Conservation (phyloP, 2,888 invertebrate species). For the Acholoe squamosa region DNA sequence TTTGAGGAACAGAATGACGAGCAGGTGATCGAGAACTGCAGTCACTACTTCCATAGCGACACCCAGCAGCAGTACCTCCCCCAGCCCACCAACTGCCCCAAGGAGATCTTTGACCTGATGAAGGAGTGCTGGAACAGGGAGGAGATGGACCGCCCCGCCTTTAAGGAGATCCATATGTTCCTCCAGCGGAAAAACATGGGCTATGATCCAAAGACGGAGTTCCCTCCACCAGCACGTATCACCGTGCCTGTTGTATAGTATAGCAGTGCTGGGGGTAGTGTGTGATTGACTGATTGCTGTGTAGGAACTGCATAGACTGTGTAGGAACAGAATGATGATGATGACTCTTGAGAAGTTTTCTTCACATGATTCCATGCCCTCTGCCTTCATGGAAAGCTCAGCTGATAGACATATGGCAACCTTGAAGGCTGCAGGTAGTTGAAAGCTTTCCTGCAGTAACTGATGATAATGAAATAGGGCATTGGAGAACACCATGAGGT, state of each 20-base stretch:
- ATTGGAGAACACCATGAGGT: background rate
- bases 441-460: background rate
- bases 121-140: slow-evolving; percentile 95
- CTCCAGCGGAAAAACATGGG: slow-evolving; percentile 85
- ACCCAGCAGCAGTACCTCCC: slow-evolving; percentile 85
- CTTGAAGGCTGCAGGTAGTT: background rate
- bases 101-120: slow-evolving; percentile 95
- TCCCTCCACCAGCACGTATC: slow-evolving; percentile 39
- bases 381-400: background rate
- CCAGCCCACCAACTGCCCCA: slow-evolving; percentile 90
- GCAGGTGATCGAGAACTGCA: slow-evolving; percentile 90
- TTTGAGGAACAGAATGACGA: slow-evolving; percentile 90
- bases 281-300: background rate
- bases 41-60: slow-evolving; percentile 89
- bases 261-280: background rate
- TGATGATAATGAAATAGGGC: background rate
- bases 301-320: background rate
- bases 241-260: slow-evolving; percentile 60
- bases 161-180: slow-evolving; percentile 94
- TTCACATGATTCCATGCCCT: slow-evolving; percentile 17
- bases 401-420: background rate
- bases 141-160: slow-evolving; percentile 91
- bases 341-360: background rate
- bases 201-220: slow-evolving; percentile 76
- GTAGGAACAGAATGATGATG: too few relatives aligned